These are phyloP conservation scores for Criorhina ranunculi DNA, from an alignment of 2,888 invertebrate species.

Conservation along the genomic window DNA sequence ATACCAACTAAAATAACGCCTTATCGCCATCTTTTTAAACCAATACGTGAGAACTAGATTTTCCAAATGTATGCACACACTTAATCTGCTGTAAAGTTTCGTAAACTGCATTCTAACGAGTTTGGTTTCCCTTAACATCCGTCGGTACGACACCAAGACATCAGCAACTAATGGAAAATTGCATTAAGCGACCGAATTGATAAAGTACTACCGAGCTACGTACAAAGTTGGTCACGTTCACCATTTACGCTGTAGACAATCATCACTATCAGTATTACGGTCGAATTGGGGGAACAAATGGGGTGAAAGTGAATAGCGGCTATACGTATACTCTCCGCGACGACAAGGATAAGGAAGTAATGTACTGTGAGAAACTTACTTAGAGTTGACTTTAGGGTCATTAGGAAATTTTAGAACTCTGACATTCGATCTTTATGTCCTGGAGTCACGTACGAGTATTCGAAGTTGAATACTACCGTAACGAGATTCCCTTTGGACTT, in stretches of 20 bases:
- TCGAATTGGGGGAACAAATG: constrained; percentile 38
- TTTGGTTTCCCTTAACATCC: constrained; percentile 9
- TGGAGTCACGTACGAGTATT: constrained; percentile 68
- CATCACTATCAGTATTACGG: constrained; percentile 33
- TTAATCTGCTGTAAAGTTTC: constrained; percentile 3
- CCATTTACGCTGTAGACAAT: constrained; percentile 12
- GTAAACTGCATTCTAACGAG: constrained; percentile 44
- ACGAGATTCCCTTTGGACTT: constrained; percentile 11
- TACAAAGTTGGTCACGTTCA: constrained; percentile 6
- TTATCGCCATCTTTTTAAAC: constrained; percentile 1
- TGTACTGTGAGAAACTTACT: constrained; percentile 9
- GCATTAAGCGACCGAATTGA: constrained; percentile 31
- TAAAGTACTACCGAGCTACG: constrained; percentile 2
- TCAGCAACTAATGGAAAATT: constrained; percentile 30
- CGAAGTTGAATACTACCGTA: constrained; percentile 16
- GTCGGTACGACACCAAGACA: neutral
- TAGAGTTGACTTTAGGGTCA: constrained; percentile 41
- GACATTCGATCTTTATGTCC: constrained; percentile 53
- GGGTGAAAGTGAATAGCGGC: constrained; percentile 30
- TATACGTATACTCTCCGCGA: neutral
- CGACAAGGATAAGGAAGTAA: constrained; percentile 36
- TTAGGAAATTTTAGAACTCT: constrained; percentile 55
- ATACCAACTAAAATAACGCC: neutral
- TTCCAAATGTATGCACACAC: neutral
- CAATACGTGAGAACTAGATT: constrained; percentile 37